These are phyloP conservation scores for Chrysolina oricalcia DNA, from an alignment of 2,888 invertebrate species.

Conservation along the genomic window DNA sequence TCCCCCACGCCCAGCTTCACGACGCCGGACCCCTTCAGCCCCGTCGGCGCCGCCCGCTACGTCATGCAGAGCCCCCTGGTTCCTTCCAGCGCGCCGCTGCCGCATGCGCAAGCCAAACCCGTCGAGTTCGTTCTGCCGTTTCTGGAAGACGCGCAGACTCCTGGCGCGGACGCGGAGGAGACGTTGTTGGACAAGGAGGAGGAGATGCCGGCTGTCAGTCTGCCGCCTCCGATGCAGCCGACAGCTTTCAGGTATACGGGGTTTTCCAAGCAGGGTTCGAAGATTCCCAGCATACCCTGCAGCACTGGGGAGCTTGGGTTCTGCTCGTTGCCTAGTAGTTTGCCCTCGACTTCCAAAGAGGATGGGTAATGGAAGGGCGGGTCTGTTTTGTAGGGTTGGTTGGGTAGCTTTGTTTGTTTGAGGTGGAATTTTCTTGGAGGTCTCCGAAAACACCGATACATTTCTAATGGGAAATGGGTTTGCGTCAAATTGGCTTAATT, in stretches of 20 bases:
- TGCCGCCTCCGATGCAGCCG: conserved; percentile 68
- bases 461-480: too few relatives aligned
- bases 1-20: conserved; percentile 64
- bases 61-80: conserved; percentile 67
- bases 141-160: conserved; percentile 48
- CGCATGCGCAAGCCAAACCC: conserved; percentile 38
- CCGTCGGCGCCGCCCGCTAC: conserved; percentile 70
- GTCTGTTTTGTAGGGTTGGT: not conserved
- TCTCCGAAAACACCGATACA: too few relatives aligned
- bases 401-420: too few relatives aligned
- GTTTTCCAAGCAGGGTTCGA: conserved; percentile 76
- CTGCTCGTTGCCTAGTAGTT: not conserved
- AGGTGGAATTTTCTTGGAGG: too few relatives aligned
- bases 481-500: too few relatives aligned
- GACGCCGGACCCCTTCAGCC: conserved; percentile 75
- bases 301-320: conserved; percentile 74
- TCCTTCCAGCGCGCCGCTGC: conserved; percentile 60
- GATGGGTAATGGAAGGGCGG: not conserved
- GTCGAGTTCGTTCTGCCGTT: conserved; percentile 63
- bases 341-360: conserved; percentile 18
- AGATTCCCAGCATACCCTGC: conserved; percentile 80
- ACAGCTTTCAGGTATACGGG: conserved; percentile 75
- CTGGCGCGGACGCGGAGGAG: conserved; percentile 51
- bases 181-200: conserved; percentile 64
- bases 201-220: conserved; percentile 57